phyloP scores from a whole-genome alignment of 2,888 invertebrate genomes.

The Pollenia angustigena region DNA sequence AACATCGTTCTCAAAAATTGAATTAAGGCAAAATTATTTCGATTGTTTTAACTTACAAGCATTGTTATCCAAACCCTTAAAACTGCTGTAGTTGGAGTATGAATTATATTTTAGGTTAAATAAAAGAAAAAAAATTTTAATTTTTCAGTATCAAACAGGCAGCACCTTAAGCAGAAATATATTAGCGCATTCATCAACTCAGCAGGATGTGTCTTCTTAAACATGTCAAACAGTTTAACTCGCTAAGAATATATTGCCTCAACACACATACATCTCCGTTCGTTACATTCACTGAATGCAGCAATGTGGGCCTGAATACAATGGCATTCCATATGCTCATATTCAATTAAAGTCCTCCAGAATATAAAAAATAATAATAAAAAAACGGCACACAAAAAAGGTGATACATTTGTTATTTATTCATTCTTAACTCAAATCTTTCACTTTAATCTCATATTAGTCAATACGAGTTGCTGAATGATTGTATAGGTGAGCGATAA shows the following conservation, averaged over 20 bases:
- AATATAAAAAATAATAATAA: conserved; percentile 20
- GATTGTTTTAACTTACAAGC: too few species aligned
- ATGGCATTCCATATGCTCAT: conserved; percentile 58
- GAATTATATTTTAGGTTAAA: neutral
- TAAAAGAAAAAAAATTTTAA: neutral
- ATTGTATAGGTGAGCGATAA: conserved; percentile 18
- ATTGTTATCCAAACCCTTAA: too few species aligned
- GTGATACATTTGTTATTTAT: conserved; percentile 54
- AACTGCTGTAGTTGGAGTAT: neutral
- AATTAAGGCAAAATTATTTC: too few species aligned
- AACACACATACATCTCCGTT: conserved; percentile 19
- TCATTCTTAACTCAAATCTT: conserved; percentile 67
- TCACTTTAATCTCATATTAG: conserved; percentile 75
- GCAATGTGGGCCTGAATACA: neutral
- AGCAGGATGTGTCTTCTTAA: conserved; percentile 69
- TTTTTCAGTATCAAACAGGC: conserved; percentile 31
- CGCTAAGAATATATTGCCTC: conserved; percentile 49
- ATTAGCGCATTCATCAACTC: conserved; percentile 72
- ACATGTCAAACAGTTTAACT: conserved; percentile 57
- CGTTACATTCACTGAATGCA: conserved; percentile 3
- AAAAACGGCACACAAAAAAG: conserved; percentile 17
- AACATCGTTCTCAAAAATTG: too few species aligned
- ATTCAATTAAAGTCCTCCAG: conserved; percentile 63
- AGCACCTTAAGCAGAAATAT: conserved; percentile 42
- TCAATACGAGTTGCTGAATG: conserved; percentile 61